These are phyloP conservation scores for Romanogobio albipinnatus DNA, from an alignment of 2,113 vertebrate genomes.

Conservation along the genomic window DNA sequence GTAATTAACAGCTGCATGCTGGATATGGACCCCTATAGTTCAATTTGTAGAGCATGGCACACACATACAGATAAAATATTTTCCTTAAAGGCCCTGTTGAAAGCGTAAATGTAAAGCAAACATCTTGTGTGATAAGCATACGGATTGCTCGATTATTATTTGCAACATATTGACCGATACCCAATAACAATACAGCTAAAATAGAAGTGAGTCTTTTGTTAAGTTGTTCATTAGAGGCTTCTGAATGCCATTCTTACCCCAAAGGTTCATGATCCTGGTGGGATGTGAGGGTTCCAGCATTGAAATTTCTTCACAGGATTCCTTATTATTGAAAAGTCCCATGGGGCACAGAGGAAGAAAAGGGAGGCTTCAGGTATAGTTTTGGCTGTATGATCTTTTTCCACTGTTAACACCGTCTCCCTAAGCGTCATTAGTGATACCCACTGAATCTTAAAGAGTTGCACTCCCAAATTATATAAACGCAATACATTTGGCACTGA, in stretches of 20 bases:
- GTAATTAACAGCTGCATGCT: not conserved
- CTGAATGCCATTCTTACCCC: constrained; percentile 24
- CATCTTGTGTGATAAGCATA: not conserved
- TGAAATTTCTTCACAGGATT: constrained; percentile 37
- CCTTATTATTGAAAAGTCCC: constrained; percentile 29
- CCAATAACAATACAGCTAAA: not conserved
- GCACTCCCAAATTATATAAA: not conserved
- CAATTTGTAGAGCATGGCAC: not conserved
- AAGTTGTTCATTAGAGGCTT: constrained; percentile 19
- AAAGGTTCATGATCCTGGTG: constrained; percentile 39
- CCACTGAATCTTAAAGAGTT: not conserved
- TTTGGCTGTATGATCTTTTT: constrained; percentile 21
- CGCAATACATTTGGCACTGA: constrained; percentile 3
- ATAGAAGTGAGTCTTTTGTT: not conserved
- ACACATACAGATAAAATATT: not conserved
- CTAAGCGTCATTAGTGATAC: constrained; percentile 26
- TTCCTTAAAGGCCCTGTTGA: not conserved
- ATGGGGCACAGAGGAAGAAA: constrained; percentile 6
- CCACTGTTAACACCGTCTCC: constrained; percentile 28
- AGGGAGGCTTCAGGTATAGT: constrained; percentile 27
- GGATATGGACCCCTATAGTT: not conserved
- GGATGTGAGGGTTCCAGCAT: constrained; percentile 25
- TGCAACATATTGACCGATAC: not conserved
- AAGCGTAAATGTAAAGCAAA: not conserved
- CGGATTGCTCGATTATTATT: not conserved